Evolutionary conservation across 2,797 vertebrate species (phyloP).

Genomic region (Crenichthys baileyi): DNA sequence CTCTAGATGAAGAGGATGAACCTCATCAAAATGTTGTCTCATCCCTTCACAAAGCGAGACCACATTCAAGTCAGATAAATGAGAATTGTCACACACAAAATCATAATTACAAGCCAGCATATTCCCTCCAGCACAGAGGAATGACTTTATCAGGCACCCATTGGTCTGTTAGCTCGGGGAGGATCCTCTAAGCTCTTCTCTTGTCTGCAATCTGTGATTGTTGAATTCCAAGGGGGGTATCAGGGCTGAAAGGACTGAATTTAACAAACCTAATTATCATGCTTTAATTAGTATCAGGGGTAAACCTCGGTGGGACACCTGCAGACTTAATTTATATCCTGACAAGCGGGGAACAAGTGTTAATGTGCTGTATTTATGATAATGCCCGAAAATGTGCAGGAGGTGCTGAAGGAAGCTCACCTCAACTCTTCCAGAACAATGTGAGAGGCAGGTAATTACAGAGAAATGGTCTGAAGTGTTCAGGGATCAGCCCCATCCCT

Average conservation of each 20-base stretch:
- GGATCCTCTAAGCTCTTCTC: conserved; percentile 75
- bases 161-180: conserved; percentile 70
- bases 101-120: conserved; percentile 79
- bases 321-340: conserved; percentile 99
- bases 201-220: conserved; percentile 82
- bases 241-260: conserved; percentile 85
- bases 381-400: conserved; percentile 88
- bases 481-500: conserved; percentile 63
- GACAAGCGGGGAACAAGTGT: conserved; percentile 99
- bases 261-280: conserved; percentile 99
- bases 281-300: conserved; percentile 99
- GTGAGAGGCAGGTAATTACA: conserved; percentile 82
- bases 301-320: conserved; percentile 99
- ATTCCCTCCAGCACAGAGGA: conserved; percentile 71
- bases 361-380: conserved; percentile 99
- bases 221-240: conserved; percentile 81
- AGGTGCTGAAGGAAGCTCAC: conserved; percentile 79
- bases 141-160: conserved; percentile 75
- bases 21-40: conserved; percentile 81
- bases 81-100: conserved; percentile 79
- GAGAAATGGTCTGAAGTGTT: conserved; percentile 66
- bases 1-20: conserved; percentile 78
- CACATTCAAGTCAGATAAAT: conserved; percentile 81
- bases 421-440: conserved; percentile 78
- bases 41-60: conserved; percentile 67